Evolutionary conservation across 2,888 invertebrate species (phyloP).

Genomic region (Galeruca laticollis): DNA sequence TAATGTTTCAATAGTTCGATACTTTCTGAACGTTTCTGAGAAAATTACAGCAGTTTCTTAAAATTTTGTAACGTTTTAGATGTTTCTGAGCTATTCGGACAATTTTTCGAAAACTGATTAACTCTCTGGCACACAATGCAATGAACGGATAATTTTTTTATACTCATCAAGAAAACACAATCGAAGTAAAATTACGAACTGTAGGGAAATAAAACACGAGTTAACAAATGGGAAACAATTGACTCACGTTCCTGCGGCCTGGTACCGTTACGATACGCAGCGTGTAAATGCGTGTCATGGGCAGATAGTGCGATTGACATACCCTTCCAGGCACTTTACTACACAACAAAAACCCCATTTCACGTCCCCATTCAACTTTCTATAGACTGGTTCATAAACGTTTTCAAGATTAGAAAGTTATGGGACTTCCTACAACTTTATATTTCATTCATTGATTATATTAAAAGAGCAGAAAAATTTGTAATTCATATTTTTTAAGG

Average conservation of each 20-base stretch:
- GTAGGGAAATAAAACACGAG: not conserved
- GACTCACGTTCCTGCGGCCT: constrained; percentile 40
- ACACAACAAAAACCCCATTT: constrained; percentile 15
- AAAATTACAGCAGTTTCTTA: no score
- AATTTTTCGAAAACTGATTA: no score
- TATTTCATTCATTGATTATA: no score
- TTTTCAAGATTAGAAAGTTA: constrained; percentile 17
- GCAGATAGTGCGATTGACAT: constrained; percentile 59
- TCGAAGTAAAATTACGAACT: not conserved
- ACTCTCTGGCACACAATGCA: no score
- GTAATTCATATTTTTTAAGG: no score
- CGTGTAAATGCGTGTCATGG: constrained; percentile 58
- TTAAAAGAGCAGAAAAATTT: no score
- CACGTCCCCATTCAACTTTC: constrained; percentile 13
- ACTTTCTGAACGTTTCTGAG: no score
- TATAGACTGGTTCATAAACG: constrained; percentile 17
- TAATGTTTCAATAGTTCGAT: no score
- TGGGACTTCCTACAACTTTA: no score
- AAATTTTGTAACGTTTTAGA: no score
- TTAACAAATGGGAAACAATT: not conserved
- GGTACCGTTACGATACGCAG: constrained; percentile 52
- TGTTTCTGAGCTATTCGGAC: no score
- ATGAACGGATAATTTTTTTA: no score
- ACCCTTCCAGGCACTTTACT: constrained; percentile 45
- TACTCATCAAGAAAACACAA: not conserved